These are phyloP conservation scores for Boloria selene DNA, from an alignment of 2,888 invertebrate species.

Conservation along the genomic window DNA sequence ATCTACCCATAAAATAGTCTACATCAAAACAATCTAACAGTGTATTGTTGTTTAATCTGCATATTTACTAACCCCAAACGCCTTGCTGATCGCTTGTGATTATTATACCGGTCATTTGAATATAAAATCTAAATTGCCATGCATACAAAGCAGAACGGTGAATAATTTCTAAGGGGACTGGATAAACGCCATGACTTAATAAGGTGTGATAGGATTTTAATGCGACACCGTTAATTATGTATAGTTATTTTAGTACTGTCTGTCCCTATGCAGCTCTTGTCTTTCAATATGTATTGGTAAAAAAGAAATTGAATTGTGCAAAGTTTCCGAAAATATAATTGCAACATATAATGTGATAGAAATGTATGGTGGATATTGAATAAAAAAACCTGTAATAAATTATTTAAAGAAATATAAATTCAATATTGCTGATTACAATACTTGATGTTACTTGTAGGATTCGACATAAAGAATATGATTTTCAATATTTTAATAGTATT, in stretches of 20 bases:
- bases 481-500: no score
- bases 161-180: constrained; percentile 49
- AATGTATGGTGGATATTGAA: no score
- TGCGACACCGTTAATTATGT: constrained; percentile 14
- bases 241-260: neutral
- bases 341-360: no score
- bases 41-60: constrained; percentile 31
- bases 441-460: no score
- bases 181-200: constrained; percentile 43
- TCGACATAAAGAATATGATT: no score
- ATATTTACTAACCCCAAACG: constrained; percentile 47
- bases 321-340: no score
- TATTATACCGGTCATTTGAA: constrained; percentile 59
- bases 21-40: constrained; percentile 12
- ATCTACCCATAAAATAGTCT: neutral
- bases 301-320: no score
- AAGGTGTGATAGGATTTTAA: constrained; percentile 30
- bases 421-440: no score
- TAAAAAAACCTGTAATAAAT: no score
- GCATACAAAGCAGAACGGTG: constrained; percentile 55
- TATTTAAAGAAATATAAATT: no score
- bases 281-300: no score
- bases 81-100: constrained; percentile 53
- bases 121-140: constrained; percentile 60
- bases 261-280: no score